These are phyloP conservation scores for Arenicola marina DNA, from an alignment of 2,888 invertebrate genomes.

Conservation along the genomic window DNA sequence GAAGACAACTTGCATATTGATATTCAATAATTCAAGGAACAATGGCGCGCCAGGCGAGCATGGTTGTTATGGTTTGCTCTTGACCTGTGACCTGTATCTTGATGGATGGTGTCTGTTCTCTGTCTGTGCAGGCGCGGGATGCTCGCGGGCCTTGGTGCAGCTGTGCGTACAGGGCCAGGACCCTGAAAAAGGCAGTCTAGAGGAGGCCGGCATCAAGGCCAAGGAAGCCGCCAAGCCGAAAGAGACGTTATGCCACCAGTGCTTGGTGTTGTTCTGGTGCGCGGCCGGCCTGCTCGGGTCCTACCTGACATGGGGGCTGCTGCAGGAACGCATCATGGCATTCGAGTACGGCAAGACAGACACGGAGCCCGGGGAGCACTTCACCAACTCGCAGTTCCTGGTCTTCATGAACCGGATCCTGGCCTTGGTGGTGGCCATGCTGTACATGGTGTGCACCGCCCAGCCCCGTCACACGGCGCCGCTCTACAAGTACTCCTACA, in stretches of 20 bases:
- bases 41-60: too few relatives aligned
- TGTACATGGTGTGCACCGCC: slow-evolving; percentile 13
- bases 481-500: slow-evolving; percentile 91
- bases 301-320: slow-evolving; percentile 92
- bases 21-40: too few relatives aligned
- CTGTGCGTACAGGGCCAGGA: slow-evolving; percentile 11
- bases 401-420: slow-evolving; percentile 93
- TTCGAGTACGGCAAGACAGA: slow-evolving; percentile 54
- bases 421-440: slow-evolving; percentile 65
- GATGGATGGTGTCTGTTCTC: too few relatives aligned
- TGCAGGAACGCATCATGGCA: slow-evolving; percentile 99
- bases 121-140: slow-evolving; percentile 4
- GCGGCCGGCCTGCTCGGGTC: slow-evolving; percentile 86
- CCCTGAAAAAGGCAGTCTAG: neutral
- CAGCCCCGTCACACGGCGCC: slow-evolving; percentile 74
- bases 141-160: neutral
- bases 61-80: too few relatives aligned
- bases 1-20: too few relatives aligned
- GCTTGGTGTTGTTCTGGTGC: slow-evolving; percentile 70
- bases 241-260: neutral
- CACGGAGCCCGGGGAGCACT: slow-evolving; percentile 58
- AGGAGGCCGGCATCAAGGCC: neutral
- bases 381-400: slow-evolving; percentile 94
- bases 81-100: too few relatives aligned
- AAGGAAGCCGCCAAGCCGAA: neutral